phyloP scores from a whole-genome alignment of 1,140 invertebrate genomes.

The Aphaenogaster ashmeadi region DNA sequence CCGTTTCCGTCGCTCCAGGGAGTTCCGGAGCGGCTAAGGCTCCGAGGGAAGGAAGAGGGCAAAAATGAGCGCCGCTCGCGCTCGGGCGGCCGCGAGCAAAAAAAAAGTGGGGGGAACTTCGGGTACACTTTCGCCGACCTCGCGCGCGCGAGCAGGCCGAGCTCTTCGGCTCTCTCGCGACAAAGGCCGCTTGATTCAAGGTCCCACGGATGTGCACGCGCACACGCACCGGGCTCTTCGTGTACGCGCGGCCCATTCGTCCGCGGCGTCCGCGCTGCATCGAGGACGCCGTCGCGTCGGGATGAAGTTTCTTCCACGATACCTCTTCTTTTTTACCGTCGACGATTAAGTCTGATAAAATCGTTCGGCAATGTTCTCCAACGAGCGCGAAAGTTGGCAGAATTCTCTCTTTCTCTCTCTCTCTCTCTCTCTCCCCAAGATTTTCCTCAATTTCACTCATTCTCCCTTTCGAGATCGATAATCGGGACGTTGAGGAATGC shows the following conservation, averaged over 20 bases:
- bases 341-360: neutral
- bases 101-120: constrained; percentile 83
- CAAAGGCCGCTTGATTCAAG: constrained; percentile 87
- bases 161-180: constrained; percentile 84
- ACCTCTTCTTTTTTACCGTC: neutral
- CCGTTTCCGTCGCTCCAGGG: constrained; percentile 59
- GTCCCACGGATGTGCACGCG: constrained; percentile 83
- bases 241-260: constrained; percentile 39
- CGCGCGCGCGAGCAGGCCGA: constrained; percentile 81
- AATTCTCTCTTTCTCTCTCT: neutral
- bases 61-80: constrained; percentile 68
- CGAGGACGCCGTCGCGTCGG: constrained; percentile 29
- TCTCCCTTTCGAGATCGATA: neutral
- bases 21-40: constrained; percentile 57
- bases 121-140: constrained; percentile 87
- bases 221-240: constrained; percentile 48
- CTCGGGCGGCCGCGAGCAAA: constrained; percentile 35
- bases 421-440: neutral
- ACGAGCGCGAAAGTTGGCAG: neutral
- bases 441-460: neutral
- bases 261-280: constrained; percentile 33
- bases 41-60: constrained; percentile 60
- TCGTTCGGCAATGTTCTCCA: neutral
- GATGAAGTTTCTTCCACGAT: constrained; percentile 34
- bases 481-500: neutral